These are phyloP conservation scores for Spodoptera exigua DNA, from an alignment of 2,888 invertebrate genomes.

Conservation along the genomic window DNA sequence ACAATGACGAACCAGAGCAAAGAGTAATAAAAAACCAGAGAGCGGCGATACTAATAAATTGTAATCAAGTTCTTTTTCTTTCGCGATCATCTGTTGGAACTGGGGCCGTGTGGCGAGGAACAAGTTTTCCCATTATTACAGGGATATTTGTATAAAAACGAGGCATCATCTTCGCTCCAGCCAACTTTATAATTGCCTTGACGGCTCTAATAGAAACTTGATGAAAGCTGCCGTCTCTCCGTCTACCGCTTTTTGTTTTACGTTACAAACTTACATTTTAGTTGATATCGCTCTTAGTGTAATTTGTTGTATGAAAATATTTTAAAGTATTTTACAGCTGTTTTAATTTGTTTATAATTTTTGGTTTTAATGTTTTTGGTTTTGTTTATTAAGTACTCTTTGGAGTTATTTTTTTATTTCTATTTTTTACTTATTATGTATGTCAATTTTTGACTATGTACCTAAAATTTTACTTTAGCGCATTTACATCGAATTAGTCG, in stretches of 20 bases:
- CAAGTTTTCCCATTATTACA: slow-evolving; percentile 87
- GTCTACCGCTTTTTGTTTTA: slow-evolving; percentile 79
- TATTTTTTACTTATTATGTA: background rate
- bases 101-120: slow-evolving; percentile 70
- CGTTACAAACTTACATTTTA: slow-evolving; percentile 80
- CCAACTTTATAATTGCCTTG: slow-evolving; percentile 87
- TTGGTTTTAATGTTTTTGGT: background rate
- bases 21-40: slow-evolving; percentile 45
- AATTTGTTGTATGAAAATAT: slow-evolving; percentile 66
- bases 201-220: slow-evolving; percentile 86
- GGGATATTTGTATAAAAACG: slow-evolving; percentile 86
- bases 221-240: slow-evolving; percentile 81
- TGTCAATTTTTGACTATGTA: background rate
- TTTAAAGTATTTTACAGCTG: slow-evolving; percentile 14
- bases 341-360: background rate
- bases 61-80: slow-evolving; percentile 73
- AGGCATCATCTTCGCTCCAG: slow-evolving; percentile 73
- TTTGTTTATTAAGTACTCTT: background rate
- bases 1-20: slow-evolving; percentile 15
- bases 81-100: slow-evolving; percentile 81
- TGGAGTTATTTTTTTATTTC: background rate
- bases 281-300: slow-evolving; percentile 67
- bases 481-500: too few relatives aligned
- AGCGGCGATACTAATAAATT: slow-evolving; percentile 67
- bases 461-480: too few relatives aligned